Base-by-base conservation (phyloP, 2,113 vertebrate genomes). In the Chamaetylas fuelleborni region DNA sequence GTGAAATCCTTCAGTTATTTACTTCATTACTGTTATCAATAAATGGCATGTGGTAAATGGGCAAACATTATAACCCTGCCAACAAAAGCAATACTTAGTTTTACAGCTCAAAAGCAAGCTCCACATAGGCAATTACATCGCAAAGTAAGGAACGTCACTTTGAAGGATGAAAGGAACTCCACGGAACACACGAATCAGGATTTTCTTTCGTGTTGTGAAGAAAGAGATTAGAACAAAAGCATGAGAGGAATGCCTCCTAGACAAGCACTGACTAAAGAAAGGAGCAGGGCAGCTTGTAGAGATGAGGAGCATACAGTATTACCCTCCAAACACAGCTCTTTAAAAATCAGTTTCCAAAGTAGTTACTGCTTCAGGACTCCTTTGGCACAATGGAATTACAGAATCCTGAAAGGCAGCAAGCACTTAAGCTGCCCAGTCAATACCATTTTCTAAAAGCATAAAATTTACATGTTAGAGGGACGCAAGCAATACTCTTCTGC, bases 1-100 rank as follows among this genome's bases (percentile, higher is more conserved):
- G 84, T 96, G 19, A 95, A 96, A 96, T 69, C 79, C 31, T 87
- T 93, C 65, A 56, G 47, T 88, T 92, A 74, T 81, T 86, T 84
- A 86, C 33, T 86, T 88, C 71, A 66, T 77, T 92, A 42, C 38
- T 92, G 40, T 65, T 89, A 80, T 43, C 82, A 93, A 25, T 94
- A 58, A 93, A 29, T 34, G 24, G 48, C 14, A 66, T 2, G 4
- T 28, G 14, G n/a, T 71, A 92, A 90, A 84, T 31, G 29, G 2
- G 1, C 48, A 90, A 88, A 86, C 23, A 45, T 51, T 45, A 48
- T 64, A 92, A 71, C 18, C 14, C 72, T 33, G 43, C 23, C 85
- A 90, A 83, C 34, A 88, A 81, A 91, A 94, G 25, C 22, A 90
- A 62, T 42, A 13, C 48, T 60, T 71, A 28, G 40, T 57, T 57